Percentiles rank a stretch among this genome's conserved stretches.
Conservation (phyloP, 1,140 invertebrate genomes). For the Diorhabda elongata region DNA sequence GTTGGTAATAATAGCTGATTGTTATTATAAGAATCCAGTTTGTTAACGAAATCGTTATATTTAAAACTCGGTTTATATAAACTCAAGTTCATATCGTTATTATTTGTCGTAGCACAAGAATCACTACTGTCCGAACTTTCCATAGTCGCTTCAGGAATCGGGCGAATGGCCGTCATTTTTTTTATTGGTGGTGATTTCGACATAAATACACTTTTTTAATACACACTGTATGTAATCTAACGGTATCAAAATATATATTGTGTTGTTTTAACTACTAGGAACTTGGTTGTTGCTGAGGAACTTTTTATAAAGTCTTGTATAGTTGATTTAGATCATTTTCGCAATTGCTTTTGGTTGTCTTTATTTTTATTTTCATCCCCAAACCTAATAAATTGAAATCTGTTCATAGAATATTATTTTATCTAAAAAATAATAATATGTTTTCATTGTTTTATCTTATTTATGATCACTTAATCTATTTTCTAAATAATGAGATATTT, state of each 20-base stretch:
- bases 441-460: too few species aligned
- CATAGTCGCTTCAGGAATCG: slow-evolving; percentile 37
- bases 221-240: not conserved
- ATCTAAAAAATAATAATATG: too few species aligned
- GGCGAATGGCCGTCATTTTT: slow-evolving; percentile 39
- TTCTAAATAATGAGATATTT: too few species aligned
- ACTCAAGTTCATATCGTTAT: slow-evolving; percentile 31
- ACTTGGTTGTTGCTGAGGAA: slow-evolving; percentile 15
- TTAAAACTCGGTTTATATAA: slow-evolving; percentile 41
- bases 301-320: not conserved
- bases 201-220: slow-evolving; percentile 17
- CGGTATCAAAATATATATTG: slow-evolving; percentile 18
- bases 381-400: too few species aligned
- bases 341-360: too few species aligned
- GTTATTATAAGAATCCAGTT: slow-evolving; percentile 46
- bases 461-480: too few species aligned
- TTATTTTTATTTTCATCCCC: too few species aligned
- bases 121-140: slow-evolving; percentile 44
- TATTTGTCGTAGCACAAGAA: slow-evolving; percentile 35
- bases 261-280: slow-evolving; percentile 16
- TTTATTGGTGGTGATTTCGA: slow-evolving; percentile 24
- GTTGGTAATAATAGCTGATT: slow-evolving; percentile 63
- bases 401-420: too few species aligned
- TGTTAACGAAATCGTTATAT: slow-evolving; percentile 46
- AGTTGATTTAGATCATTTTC: too few species aligned